phyloP scores from a whole-genome alignment of 2,113 vertebrate species.

The Baryphthengus martii region DNA sequence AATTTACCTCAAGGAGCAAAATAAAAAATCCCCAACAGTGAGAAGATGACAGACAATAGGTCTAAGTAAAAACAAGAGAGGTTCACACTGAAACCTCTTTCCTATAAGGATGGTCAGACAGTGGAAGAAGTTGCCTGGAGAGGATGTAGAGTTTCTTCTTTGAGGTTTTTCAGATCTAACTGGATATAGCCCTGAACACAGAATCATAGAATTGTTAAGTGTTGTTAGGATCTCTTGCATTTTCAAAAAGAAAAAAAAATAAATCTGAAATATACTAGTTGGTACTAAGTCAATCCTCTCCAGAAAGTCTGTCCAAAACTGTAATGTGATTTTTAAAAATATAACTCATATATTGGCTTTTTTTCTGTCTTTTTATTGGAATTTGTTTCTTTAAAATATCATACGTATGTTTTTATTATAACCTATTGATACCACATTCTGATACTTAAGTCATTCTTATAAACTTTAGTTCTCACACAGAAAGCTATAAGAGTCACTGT shows the following conservation, averaged over 20 bases:
- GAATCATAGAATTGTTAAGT: background rate
- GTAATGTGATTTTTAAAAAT: background rate
- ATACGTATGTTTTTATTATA: background rate
- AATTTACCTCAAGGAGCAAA: background rate
- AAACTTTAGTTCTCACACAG: background rate
- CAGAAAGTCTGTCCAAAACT: background rate
- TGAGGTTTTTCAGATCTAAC: background rate
- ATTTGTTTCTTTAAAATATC: background rate
- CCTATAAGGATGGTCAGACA: background rate
- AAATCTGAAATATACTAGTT: background rate
- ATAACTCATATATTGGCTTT: background rate
- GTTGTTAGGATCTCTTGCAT: background rate
- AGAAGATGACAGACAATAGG: background rate
- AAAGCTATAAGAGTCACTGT: background rate
- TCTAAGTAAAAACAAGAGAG: background rate
- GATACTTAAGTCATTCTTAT: background rate
- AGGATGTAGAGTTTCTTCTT: background rate
- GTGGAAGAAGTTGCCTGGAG: too few relatives aligned
- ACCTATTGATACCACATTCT: background rate
- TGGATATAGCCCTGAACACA: too few relatives aligned
- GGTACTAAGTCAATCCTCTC: background rate
- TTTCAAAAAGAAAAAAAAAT: background rate
- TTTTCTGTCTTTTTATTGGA: background rate
- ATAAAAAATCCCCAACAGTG: background rate
- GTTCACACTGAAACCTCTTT: background rate